Percentiles rank a stretch among this genome's conserved stretches.
phyloP scores from a whole-genome alignment of 2,797 vertebrate species.

The Esox masquinongy region DNA sequence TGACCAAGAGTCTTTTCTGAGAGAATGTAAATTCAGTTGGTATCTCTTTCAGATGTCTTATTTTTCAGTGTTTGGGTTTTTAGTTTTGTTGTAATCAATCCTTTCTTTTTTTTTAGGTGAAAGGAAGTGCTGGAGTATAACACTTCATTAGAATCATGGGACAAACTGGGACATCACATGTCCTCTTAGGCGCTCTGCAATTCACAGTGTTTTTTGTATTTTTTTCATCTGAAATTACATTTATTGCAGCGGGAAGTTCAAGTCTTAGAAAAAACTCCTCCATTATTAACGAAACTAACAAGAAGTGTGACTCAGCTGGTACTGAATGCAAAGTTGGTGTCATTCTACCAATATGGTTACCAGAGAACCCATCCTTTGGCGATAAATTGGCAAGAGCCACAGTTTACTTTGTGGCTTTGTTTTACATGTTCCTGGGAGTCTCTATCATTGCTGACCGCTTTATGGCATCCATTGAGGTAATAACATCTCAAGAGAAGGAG shows the following conservation, averaged over 20 bases:
- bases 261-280: slow-evolving; percentile 34
- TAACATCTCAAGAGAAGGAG: slow-evolving; percentile 92
- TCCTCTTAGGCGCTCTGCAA: slow-evolving; percentile 56
- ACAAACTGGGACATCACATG: slow-evolving; percentile 35
- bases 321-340: slow-evolving; percentile 84
- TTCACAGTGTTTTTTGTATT: slow-evolving; percentile 69
- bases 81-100: not conserved
- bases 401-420: slow-evolving; percentile 90
- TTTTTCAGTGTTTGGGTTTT: too few species aligned
- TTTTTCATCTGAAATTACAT: slow-evolving; percentile 58
- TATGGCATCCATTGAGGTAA: slow-evolving; percentile 98
- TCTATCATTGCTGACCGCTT: slow-evolving; percentile 97
- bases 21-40: too few species aligned
- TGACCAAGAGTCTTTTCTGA: too few species aligned
- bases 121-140: slow-evolving; percentile 57
- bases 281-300: not conserved
- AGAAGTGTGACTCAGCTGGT: not conserved
- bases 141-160: slow-evolving; percentile 72
- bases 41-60: too few species aligned
- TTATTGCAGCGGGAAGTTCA: slow-evolving; percentile 49
- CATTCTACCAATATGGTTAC: slow-evolving; percentile 89
- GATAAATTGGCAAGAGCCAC: slow-evolving; percentile 93
- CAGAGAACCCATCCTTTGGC: slow-evolving; percentile 81
- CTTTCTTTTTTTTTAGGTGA: slow-evolving; percentile 66
- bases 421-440: slow-evolving; percentile 96